Conservation (phyloP, 2,113 vertebrate species). For the Upupa epops region DNA sequence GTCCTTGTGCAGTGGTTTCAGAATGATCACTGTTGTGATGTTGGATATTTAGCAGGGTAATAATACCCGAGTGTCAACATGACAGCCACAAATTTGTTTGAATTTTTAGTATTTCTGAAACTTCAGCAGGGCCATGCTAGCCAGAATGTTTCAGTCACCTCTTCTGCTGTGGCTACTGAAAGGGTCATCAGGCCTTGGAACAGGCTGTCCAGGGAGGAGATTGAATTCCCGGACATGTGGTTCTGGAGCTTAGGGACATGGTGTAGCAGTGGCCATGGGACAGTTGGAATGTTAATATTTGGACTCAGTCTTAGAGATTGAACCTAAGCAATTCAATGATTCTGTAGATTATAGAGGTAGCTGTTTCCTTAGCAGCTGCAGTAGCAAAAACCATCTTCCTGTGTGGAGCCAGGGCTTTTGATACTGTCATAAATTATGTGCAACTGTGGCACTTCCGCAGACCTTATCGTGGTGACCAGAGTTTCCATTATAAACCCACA, state of each 20-base stretch:
- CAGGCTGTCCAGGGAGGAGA: too few species aligned
- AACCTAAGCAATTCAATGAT: too few species aligned
- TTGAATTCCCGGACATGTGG: too few species aligned
- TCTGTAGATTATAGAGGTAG: accelerated
- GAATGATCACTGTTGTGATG: background rate
- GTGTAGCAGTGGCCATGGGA: too few species aligned
- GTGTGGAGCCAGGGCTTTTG: accelerated
- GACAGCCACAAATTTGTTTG: background rate
- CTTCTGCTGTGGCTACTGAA: accelerated
- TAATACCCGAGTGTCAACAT: background rate
- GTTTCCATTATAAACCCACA: background rate
- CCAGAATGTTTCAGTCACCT: background rate
- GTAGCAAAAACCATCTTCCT: background rate
- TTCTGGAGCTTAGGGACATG: too few species aligned
- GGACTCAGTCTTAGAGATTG: too few species aligned
- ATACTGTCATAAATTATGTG: background rate
- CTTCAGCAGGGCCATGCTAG: background rate
- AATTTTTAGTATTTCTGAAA: background rate
- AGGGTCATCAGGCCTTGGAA: too few species aligned
- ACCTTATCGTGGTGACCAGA: background rate
- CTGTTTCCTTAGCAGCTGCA: background rate
- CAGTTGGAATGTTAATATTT: too few species aligned
- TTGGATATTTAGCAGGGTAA: background rate
- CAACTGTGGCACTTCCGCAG: background rate
- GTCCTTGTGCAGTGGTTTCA: background rate